Evolutionary conservation across 2,888 invertebrate genomes (phyloP), one percentile per base, ranked within the genome.

Genomic region (Neoitamus cyanurus): DNA sequence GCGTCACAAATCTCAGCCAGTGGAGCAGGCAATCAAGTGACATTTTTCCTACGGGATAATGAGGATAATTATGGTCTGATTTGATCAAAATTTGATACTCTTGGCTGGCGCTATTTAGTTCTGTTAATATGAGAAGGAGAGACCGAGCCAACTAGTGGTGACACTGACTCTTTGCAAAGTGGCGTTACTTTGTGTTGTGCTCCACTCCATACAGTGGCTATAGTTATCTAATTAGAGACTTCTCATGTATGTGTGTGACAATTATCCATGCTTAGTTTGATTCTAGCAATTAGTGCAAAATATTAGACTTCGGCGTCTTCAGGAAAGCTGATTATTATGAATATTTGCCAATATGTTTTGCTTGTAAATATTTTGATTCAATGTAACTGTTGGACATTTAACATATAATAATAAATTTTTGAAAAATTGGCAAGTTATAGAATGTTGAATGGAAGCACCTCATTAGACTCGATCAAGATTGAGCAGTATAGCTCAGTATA

Each of bases 41-140:
- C 82, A 82, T 69, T 48, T 82, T 42, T 69, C 11, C 69, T 37
- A 30, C 30, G 28, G 69, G 42, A 37, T 87, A 87, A 87, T 87
- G 87, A 87, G 87, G 86, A 87, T 87, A 87, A 87, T 87, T 86
- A 87, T 80, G 86, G 86, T 78, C 85, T 87, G 86, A 87, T 87
- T 87, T 87, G 77, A 84, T 86, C 86, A 86, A 78, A 86, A 86
- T 86, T 83, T 83, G 84, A 86, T 75, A 83, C 84, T 69, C 75
- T 69, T 68, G 34, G 46, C 58, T 83, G 36, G 25, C 82, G 36
- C 69, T 37, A 28, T 68, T 82, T 82, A 82, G 69, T 31, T 20
- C 30, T 69, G 82, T 15, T 69, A 68, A 7, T 30, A 15, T 30
- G 46, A 20, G 31, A 25, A 69, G 34, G 46, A 42, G 31, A 15